Conservation (phyloP, 2,797 vertebrate species). For the Eutrigla gurnardus region DNA sequence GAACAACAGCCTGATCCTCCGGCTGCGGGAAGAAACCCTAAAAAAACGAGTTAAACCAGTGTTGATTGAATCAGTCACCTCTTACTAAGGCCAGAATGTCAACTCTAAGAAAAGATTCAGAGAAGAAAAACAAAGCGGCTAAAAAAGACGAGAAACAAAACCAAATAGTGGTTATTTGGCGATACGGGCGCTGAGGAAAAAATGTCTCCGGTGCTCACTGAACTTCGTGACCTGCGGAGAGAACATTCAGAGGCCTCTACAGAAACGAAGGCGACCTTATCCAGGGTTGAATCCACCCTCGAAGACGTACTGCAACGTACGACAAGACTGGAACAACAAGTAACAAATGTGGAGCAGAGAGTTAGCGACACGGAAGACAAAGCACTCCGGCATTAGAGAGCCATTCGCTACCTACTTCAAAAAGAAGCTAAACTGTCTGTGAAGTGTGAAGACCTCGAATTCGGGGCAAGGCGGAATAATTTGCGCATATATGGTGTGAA, state of each 20-base stretch:
- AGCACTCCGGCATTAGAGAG: background rate
- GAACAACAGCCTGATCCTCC: background rate
- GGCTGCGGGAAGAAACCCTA: background rate
- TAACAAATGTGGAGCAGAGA: background rate
- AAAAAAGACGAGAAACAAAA: background rate
- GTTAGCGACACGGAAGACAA: background rate
- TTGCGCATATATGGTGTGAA: background rate
- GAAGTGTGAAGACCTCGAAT: constrained; percentile 14
- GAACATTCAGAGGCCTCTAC: background rate
- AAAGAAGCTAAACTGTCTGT: background rate
- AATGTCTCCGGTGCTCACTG: background rate
- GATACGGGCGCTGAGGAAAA: background rate
- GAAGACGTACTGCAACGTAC: background rate
- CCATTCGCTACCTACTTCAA: background rate
- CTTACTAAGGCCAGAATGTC: background rate
- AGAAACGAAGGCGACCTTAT: background rate
- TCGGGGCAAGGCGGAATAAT: constrained; percentile 8
- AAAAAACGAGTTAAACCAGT: background rate
- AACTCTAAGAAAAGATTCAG: background rate
- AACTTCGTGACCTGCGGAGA: background rate
- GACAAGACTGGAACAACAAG: background rate
- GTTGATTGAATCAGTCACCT: background rate
- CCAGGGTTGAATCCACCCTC: background rate
- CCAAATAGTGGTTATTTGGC: too few species aligned
- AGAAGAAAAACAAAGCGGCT: background rate